Base-by-base conservation (phyloP, 92 coral and sea anemone species). In the Epizoanthus fatuus region DNA sequence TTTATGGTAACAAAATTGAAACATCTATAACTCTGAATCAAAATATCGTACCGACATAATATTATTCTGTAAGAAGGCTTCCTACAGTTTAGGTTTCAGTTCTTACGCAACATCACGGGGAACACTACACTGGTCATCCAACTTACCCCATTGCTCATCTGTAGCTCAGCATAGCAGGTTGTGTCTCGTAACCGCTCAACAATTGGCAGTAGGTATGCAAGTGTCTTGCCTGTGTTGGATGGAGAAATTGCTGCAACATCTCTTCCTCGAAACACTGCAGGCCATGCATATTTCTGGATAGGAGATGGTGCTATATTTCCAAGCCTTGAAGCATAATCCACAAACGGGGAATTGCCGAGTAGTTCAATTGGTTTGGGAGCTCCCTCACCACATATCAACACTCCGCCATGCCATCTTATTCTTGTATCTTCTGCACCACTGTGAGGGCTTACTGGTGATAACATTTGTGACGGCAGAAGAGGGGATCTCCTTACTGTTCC, bases 261-360 rank as follows among this genome's bases (percentile, higher is more conserved):
- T 54, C 99, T 92, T 5, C 99, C 99, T 20, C 99, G 91, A 52
- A 89, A 59, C 65, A 96, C 72, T 17, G 99, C 97, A n/a, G 99
- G 95, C 99, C 99, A 96, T 14, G 80, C 84, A 89, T 87, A 93
- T 19, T 88, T 77, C 85, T 96, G 99, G 51, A 96, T 72, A 35
- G 95, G 84, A 63, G 81, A 93, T 8, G 95, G 97, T 5, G 64
- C 49, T 12, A 62, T 73, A 58, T 95, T 85, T 44, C 84, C 51
- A 70, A 96, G 60, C 22, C 93, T 83, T 0, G 77, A 87, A 22
- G 91, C 68, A 67, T 84, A 84, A 62, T 85, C 95, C 19, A 88
- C 71, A n/a, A 95, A 89, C 2, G 91, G 94, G 32, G 86, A 86
- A 66, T 88, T 86, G 22, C 89, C 92, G 47, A 91, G 60, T 37